Evolutionary conservation across 2,797 vertebrate genomes (phyloP).

Genomic region (Anguilla marmorata): DNA sequence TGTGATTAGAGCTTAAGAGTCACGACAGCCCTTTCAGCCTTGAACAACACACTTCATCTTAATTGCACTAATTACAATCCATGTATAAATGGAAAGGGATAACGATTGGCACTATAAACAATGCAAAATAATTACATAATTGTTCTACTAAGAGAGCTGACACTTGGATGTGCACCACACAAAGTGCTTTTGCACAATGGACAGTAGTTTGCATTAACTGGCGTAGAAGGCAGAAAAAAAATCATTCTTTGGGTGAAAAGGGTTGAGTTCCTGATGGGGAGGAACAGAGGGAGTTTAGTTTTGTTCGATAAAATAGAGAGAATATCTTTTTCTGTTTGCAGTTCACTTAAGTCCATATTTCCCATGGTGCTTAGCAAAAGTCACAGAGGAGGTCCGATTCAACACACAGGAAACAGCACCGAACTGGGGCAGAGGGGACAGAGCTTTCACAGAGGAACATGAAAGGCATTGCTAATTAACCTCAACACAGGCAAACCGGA

Average conservation of each 20-base stretch:
- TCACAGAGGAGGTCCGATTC: background rate
- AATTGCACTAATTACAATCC: background rate
- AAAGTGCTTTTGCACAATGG: slow-evolving; percentile 4
- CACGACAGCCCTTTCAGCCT: background rate
- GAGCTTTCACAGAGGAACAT: background rate
- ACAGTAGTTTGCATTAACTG: background rate
- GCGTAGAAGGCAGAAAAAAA: background rate
- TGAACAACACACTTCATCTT: background rate
- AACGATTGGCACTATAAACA: background rate
- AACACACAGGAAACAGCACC: background rate
- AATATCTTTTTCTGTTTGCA: slow-evolving; percentile 8
- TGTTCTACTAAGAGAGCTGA: background rate
- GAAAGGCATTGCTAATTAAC: slow-evolving; percentile 15
- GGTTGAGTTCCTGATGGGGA: background rate
- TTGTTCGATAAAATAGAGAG: background rate
- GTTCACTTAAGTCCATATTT: slow-evolving; percentile 12
- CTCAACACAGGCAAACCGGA: background rate
- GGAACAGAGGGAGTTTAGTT: background rate
- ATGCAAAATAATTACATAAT: background rate
- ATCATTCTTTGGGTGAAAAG: background rate
- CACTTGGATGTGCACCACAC: background rate
- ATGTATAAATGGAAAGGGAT: background rate
- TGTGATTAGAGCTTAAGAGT: background rate
- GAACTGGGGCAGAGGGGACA: background rate
- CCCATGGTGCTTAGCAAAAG: background rate